phyloP scores from a whole-genome alignment of 1,140 invertebrate species.

The Papilio helenus region DNA sequence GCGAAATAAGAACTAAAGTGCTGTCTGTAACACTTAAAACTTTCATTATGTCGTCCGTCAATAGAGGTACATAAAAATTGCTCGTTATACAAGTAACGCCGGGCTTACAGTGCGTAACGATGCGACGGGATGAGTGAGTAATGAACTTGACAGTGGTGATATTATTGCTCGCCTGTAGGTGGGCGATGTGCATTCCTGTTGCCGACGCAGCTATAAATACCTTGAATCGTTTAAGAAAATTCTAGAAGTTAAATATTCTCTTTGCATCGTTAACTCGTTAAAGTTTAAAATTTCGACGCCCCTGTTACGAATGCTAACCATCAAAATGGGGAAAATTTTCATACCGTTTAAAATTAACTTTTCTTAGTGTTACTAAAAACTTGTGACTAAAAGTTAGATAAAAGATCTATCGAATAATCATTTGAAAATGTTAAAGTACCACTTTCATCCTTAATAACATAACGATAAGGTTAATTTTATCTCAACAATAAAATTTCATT shows the following conservation, averaged over 20 bases:
- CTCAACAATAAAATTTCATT: not conserved
- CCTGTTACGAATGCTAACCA: constrained; percentile 4
- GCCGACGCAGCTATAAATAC: constrained; percentile 58
- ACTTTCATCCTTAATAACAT: not conserved
- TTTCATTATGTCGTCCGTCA: not conserved
- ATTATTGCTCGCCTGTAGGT: constrained; percentile 55
- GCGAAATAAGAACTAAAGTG: not conserved
- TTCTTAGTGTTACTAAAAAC: not conserved
- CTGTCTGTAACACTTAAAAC: constrained; percentile 8
- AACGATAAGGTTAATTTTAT: not conserved
- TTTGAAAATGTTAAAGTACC: not conserved
- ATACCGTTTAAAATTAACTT: constrained; percentile 22
- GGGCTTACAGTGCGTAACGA: constrained; percentile 36
- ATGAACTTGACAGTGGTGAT: constrained; percentile 69
- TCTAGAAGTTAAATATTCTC: constrained; percentile 11
- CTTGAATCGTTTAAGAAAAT: constrained; percentile 29
- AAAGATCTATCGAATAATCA: not conserved
- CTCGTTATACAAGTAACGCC: constrained; percentile 11
- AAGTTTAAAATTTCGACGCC: constrained; percentile 6
- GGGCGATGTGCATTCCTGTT: constrained; percentile 59
- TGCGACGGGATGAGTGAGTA: constrained; percentile 52
- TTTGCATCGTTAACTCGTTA: not conserved
- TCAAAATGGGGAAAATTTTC: constrained; percentile 5
- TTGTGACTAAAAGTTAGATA: not conserved
- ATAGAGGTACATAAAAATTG: constrained; percentile 27